phyloP scores from a whole-genome alignment of 2,113 vertebrate species.

The Litocranius walleri region DNA sequence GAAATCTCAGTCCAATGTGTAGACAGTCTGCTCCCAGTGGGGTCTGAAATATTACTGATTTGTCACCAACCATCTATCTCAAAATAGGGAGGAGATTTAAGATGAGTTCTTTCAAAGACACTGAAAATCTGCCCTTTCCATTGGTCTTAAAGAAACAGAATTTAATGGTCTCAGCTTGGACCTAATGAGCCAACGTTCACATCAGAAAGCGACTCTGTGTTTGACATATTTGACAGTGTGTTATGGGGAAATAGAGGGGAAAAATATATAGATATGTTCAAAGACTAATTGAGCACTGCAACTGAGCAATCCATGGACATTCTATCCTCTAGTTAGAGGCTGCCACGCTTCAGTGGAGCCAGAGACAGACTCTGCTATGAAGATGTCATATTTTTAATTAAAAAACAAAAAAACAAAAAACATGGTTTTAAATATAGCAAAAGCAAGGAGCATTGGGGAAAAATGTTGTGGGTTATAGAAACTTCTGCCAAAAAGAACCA shows the following conservation, averaged over 20 bases:
- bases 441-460: not conserved
- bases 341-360: conserved; percentile 41
- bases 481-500: conserved; percentile 4
- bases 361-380: conserved; percentile 12
- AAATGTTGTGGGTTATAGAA: not conserved
- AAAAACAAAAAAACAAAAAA: not conserved
- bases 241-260: not conserved
- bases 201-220: conserved; percentile 54
- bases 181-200: conserved; percentile 54
- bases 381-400: conserved; percentile 1
- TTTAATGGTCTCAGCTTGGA: conserved; percentile 47
- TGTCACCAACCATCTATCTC: conserved; percentile 43
- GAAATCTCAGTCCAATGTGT: not conserved
- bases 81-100: conserved; percentile 46
- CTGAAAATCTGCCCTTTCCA: conserved; percentile 48
- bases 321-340: conserved; percentile 44
- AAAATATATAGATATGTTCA: not conserved
- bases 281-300: conserved; percentile 63
- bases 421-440: not conserved
- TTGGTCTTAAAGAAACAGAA: conserved; percentile 48
- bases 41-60: conserved; percentile 55
- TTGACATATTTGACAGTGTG: conserved; percentile 66
- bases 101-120: conserved; percentile 40
- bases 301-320: conserved; percentile 32
- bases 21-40: not conserved